Conservation (phyloP, 2,113 vertebrate species). For the Octodon degus region DNA sequence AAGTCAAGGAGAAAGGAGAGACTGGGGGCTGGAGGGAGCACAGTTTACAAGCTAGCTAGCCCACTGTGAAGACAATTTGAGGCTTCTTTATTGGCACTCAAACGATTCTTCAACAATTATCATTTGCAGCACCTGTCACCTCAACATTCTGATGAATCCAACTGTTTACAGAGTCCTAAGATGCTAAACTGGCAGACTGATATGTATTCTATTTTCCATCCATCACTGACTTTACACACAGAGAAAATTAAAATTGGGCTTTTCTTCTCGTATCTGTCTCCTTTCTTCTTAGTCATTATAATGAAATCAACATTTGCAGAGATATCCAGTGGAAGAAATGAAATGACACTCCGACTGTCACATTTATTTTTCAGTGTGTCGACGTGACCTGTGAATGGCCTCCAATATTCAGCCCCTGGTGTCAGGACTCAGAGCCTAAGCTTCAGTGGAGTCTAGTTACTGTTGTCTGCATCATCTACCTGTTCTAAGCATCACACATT, state of each 20-base stretch:
- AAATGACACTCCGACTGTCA: neutral
- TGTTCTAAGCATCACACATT: neutral
- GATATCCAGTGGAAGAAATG: conserved; percentile 20
- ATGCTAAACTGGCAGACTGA: conserved; percentile 18
- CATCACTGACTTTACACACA: neutral
- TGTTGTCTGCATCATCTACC: neutral
- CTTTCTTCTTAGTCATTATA: neutral
- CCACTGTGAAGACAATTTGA: neutral
- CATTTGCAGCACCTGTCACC: conserved; percentile 45
- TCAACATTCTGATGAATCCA: conserved; percentile 40
- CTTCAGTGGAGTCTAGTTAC: neutral
- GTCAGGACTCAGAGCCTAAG: neutral
- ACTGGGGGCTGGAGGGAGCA: neutral
- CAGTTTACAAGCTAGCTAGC: neutral
- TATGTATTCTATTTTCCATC: conserved; percentile 38
- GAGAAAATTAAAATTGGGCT: conserved; percentile 1
- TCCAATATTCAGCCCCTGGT: neutral
- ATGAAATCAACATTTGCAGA: neutral
- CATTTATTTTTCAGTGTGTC: neutral
- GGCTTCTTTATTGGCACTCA: neutral
- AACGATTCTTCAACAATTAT: conserved; percentile 40
- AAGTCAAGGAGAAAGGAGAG: neutral
- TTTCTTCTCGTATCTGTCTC: neutral
- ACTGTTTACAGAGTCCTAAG: conserved; percentile 11
- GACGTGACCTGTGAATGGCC: neutral